A percentile compares a stretch with the other conserved stretches of the same genome.
phyloP scores from a whole-genome alignment of 2,113 vertebrate species.

The Notarius quadriscutis region DNA sequence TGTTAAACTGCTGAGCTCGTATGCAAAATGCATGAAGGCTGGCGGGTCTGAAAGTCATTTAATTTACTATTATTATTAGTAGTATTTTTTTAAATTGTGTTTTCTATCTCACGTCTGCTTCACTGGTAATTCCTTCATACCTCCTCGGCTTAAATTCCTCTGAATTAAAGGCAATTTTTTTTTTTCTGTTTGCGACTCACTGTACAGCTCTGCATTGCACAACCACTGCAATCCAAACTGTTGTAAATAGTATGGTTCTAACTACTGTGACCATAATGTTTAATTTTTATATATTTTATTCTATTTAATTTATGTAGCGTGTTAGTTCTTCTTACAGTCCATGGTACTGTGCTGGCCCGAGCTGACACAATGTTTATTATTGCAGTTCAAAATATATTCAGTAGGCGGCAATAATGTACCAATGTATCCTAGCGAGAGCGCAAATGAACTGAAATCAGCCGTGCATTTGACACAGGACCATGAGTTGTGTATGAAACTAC shows the following conservation, averaged over 20 bases:
- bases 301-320: not conserved
- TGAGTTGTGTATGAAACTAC: not conserved
- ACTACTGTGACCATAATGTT: not conserved
- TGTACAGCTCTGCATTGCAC: no score
- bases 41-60: not conserved
- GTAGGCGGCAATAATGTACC: not conserved
- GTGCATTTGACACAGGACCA: not conserved
- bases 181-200: no score
- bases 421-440: not conserved
- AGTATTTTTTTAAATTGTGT: no score
- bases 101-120: no score
- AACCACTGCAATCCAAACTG: not conserved
- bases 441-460: not conserved
- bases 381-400: not conserved
- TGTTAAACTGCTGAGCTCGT: not conserved
- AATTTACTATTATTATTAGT: not conserved
- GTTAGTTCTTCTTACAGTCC: not conserved
- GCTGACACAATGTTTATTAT: not conserved
- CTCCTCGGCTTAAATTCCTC: no score
- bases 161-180: no score
- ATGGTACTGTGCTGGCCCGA: no score
- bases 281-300: not conserved
- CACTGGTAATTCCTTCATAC: no score
- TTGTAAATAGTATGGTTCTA: not conserved
- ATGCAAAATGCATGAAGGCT: not conserved